Conservation (phyloP, 2,888 invertebrate genomes). For the Lomographa bimaculata region DNA sequence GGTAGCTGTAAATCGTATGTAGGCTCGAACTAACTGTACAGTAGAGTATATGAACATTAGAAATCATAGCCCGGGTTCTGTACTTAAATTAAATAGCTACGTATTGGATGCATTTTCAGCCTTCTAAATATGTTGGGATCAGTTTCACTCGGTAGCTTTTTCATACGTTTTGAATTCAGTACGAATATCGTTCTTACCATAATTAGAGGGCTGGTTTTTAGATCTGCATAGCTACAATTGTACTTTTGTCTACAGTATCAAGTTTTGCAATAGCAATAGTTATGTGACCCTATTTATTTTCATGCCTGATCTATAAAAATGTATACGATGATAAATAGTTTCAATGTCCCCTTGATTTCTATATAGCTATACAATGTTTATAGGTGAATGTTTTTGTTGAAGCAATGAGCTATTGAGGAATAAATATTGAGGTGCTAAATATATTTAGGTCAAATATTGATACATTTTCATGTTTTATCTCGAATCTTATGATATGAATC, state of each 20-base stretch:
- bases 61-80: constrained; percentile 44
- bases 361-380: too few species aligned
- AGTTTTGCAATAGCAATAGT: constrained; percentile 14
- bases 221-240: neutral
- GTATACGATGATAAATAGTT: constrained; percentile 30
- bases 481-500: too few species aligned
- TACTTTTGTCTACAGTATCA: constrained; percentile 4
- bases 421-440: too few species aligned
- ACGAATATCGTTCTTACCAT: neutral
- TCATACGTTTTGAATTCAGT: neutral
- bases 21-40: constrained; percentile 50
- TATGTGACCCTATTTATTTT: constrained; percentile 24
- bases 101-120: constrained; percentile 2
- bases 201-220: constrained; percentile 1
- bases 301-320: constrained; percentile 29
- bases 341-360: constrained; percentile 3
- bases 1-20: constrained; percentile 28
- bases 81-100: constrained; percentile 36
- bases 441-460: too few species aligned
- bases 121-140: constrained; percentile 9
- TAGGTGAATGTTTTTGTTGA: too few species aligned
- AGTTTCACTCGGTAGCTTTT: constrained; percentile 7
- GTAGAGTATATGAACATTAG: constrained; percentile 43
- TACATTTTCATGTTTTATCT: too few species aligned
- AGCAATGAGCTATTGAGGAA: too few species aligned